phyloP scores from a whole-genome alignment of 2,888 invertebrate genomes.

The Sesamia inferens region DNA sequence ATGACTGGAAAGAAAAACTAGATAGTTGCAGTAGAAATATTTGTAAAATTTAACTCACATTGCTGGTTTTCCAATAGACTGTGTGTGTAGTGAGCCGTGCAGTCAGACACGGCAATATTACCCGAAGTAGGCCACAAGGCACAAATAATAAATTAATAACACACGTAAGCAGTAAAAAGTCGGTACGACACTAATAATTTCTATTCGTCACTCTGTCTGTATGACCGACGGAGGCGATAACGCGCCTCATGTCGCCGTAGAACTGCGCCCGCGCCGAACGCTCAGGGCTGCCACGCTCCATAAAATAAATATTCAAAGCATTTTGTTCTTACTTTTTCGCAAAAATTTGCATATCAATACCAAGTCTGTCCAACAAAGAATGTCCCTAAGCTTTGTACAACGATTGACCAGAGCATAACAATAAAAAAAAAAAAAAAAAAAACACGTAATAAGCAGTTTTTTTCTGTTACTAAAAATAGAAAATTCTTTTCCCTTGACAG shows the following conservation, averaged over 20 bases:
- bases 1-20: slow-evolving; percentile 29
- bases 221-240: slow-evolving; percentile 83
- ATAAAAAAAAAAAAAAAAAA: slow-evolving; percentile 15
- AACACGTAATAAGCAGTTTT: slow-evolving; percentile 30
- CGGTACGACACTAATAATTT: slow-evolving; percentile 77
- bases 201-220: slow-evolving; percentile 81
- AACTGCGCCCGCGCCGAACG: slow-evolving; percentile 73
- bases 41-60: slow-evolving; percentile 58
- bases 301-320: slow-evolving; percentile 3
- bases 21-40: slow-evolving; percentile 38
- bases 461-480: slow-evolving; percentile 5
- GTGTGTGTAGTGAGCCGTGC: slow-evolving; percentile 56
- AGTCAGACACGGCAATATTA: slow-evolving; percentile 60
- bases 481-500: slow-evolving; percentile 31
- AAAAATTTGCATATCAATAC: slow-evolving; percentile 8
- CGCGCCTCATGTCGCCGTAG: slow-evolving; percentile 81
- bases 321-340: not conserved
- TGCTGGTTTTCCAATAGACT: slow-evolving; percentile 48
- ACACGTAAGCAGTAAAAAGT: slow-evolving; percentile 77
- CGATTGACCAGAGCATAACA: slow-evolving; percentile 20
- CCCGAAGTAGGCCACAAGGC: slow-evolving; percentile 69
- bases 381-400: slow-evolving; percentile 4
- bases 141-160: slow-evolving; percentile 73
- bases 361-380: not conserved
- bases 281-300: slow-evolving; percentile 78